These are phyloP conservation scores for zebrafish (Danio rerio) DNA, from an alignment of 2,113 vertebrate genomes.

Conservation along the genomic window DNA sequence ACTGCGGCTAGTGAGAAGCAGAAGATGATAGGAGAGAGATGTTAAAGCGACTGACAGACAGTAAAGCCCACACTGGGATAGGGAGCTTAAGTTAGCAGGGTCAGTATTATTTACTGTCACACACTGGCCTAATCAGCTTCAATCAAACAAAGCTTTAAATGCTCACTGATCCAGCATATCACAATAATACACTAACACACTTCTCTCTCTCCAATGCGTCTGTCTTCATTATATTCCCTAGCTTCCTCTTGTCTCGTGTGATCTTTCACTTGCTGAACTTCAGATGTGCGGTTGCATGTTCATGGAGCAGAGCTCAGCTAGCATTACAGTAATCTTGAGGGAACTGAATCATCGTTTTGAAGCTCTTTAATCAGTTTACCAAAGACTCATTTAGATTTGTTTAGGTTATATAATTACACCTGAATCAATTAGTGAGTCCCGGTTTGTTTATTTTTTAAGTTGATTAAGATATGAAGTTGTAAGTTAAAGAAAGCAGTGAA, in stretches of 20 bases:
- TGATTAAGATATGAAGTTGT: too few relatives aligned
- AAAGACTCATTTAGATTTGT: not conserved
- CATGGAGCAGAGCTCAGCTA: not conserved
- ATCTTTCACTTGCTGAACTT: not conserved
- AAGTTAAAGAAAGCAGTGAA: too few relatives aligned
- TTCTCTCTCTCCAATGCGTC: not conserved
- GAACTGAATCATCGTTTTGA: not conserved
- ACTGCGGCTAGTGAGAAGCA: not conserved
- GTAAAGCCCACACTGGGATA: slow-evolving; percentile 24
- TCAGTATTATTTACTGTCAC: slow-evolving; percentile 29
- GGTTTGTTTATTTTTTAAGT: too few relatives aligned
- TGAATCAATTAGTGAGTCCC: not conserved
- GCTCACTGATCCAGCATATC: not conserved
- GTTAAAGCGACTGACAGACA: slow-evolving; percentile 1
- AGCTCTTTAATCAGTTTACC: not conserved
- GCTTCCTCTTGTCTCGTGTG: not conserved
- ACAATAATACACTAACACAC: slow-evolving; percentile 29
- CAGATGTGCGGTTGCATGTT: not conserved
- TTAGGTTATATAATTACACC: not conserved
- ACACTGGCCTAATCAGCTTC: slow-evolving; percentile 8
- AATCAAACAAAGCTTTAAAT: slow-evolving; percentile 30
- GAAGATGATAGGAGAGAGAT: not conserved
- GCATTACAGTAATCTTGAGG: not conserved
- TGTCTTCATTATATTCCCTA: not conserved
- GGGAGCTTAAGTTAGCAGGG: slow-evolving; percentile 13